Evolutionary conservation across 2,113 vertebrate genomes (phyloP).

Genomic region (Sorex araneus): DNA sequence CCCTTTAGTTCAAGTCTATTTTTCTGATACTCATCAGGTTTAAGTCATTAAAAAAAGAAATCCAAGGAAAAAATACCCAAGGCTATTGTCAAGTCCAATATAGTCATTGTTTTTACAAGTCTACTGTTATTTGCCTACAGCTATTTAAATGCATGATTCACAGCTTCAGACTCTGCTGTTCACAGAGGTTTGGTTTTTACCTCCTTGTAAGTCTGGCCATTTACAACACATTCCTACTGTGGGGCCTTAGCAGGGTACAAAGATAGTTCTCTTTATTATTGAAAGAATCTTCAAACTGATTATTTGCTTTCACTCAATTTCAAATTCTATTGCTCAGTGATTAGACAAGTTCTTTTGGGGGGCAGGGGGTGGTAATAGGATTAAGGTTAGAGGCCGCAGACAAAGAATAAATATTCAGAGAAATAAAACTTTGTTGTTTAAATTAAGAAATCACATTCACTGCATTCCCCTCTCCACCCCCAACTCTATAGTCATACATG

Average conservation of each 20-base stretch:
- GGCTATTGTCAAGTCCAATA: not conserved
- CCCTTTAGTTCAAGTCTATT: constrained; percentile 6
- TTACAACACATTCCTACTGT: not conserved
- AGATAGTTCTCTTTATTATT: not conserved
- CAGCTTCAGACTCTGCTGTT: constrained; percentile 20
- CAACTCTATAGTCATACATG: not conserved
- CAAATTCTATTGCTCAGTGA: not conserved
- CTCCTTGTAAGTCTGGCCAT: not conserved
- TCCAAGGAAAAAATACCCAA: not conserved
- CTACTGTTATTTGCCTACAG: not conserved
- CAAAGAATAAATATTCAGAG: constrained; percentile 5
- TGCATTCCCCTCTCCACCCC: not conserved
- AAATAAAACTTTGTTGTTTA: not conserved
- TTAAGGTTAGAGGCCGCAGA: not conserved
- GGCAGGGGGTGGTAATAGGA: no score
- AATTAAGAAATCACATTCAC: not conserved
- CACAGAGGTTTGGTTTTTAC: not conserved
- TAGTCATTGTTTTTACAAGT: constrained; percentile 40
- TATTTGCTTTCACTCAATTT: constrained; percentile 1
- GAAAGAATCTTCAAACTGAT: constrained; percentile 13
- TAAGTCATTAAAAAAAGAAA: constrained; percentile 27
- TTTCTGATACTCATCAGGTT: constrained; percentile 36
- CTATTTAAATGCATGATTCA: constrained; percentile 32
- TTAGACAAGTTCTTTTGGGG: constrained; percentile 10
- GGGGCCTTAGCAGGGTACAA: not conserved